Conservation (phyloP, 2,113 vertebrate genomes). For the Cyphomyrus plagiostoma region DNA sequence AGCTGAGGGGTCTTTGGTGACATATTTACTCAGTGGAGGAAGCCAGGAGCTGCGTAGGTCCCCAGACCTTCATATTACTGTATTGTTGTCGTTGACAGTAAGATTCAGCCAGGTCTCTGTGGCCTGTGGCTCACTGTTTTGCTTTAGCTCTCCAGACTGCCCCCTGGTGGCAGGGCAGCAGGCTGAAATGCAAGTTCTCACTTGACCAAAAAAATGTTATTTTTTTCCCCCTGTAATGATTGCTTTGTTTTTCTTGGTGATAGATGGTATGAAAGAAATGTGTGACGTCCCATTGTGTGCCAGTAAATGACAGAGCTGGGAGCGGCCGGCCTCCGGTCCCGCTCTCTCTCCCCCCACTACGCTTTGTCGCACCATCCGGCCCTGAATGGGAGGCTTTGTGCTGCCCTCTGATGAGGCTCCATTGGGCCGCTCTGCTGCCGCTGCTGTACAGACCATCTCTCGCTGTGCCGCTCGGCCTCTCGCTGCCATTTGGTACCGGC, state of each 20-base stretch:
- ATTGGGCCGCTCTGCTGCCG: slow-evolving; percentile 5
- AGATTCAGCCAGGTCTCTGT: background rate
- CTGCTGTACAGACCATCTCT: slow-evolving; percentile 16
- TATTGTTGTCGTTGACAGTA: background rate
- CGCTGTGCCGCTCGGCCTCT: background rate
- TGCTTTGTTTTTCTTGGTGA: slow-evolving; percentile 38
- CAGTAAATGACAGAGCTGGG: slow-evolving; percentile 56
- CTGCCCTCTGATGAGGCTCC: slow-evolving; percentile 25
- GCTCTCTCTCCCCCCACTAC: background rate
- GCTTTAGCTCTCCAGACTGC: background rate
- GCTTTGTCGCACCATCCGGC: background rate
- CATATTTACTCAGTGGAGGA: background rate
- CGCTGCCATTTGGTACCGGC: background rate
- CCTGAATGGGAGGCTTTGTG: slow-evolving; percentile 49
- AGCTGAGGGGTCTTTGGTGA: too few species aligned
- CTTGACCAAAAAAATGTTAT: background rate
- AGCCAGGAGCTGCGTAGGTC: background rate
- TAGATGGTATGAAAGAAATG: slow-evolving; percentile 37
- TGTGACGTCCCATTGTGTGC: slow-evolving; percentile 46
- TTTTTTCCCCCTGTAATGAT: background rate
- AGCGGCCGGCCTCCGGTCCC: slow-evolving; percentile 15
- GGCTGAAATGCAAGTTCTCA: background rate
- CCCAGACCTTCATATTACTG: background rate
- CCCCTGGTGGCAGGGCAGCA: background rate
- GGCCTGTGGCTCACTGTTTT: background rate